These are phyloP conservation scores for Macrotus californicus DNA, from an alignment of 2,113 vertebrate species.

Conservation along the genomic window DNA sequence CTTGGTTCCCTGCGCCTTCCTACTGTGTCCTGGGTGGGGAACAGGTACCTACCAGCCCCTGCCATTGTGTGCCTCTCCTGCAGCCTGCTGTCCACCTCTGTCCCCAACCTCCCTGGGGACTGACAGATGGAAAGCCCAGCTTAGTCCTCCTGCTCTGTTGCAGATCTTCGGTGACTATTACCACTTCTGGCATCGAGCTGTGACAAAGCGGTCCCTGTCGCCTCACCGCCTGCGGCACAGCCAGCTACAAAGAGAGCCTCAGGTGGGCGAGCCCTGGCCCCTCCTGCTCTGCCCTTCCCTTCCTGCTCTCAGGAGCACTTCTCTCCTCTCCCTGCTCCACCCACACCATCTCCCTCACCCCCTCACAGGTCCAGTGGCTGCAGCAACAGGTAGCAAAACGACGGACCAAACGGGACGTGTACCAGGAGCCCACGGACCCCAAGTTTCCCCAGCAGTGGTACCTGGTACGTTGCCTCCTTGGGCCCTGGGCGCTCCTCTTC, in stretches of 20 bases:
- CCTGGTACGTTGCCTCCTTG: constrained; percentile 82
- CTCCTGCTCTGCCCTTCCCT: neutral
- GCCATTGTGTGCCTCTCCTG: neutral
- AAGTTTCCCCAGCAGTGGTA: constrained; percentile 98
- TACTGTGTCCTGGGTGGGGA: neutral
- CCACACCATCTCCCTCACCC: neutral
- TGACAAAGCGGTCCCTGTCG: constrained; percentile 91
- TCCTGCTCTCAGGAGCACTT: neutral
- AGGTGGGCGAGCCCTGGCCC: constrained; percentile 78
- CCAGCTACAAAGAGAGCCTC: constrained; percentile 85
- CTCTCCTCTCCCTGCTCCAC: neutral
- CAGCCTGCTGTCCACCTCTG: neutral
- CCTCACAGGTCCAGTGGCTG: constrained; percentile 89
- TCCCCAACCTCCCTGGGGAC: neutral
- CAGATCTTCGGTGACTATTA: constrained; percentile 95
- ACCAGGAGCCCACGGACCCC: constrained; percentile 88
- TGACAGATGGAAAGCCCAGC: constrained; percentile 44
- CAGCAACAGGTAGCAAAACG: constrained; percentile 93
- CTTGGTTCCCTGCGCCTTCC: neutral
- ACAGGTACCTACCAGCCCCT: neutral
- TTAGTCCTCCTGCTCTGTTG: constrained; percentile 31
- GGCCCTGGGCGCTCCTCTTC: neutral
- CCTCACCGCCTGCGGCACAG: constrained; percentile 86
- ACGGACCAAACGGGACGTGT: constrained; percentile 90
- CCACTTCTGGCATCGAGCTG: constrained; percentile 88